Conservation (phyloP, 1,140 invertebrate genomes). For the Ips nitidus region DNA sequence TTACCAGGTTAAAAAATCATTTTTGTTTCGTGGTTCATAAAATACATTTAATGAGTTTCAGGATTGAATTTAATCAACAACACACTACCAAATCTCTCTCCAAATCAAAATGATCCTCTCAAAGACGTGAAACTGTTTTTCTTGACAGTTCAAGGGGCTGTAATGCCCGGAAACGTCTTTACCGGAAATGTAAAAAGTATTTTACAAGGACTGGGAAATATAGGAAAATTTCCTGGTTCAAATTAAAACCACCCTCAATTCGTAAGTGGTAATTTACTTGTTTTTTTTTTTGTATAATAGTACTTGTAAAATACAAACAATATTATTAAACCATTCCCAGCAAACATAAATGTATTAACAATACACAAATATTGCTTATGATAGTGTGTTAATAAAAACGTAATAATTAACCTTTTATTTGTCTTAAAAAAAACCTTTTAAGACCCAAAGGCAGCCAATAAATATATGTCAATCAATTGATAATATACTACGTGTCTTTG, state of each 20-base stretch:
- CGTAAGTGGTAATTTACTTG: not conserved
- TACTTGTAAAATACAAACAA: conserved; percentile 2
- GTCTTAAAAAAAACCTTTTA: conserved; percentile 34
- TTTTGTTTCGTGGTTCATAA: no score
- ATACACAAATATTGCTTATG: conserved; percentile 45
- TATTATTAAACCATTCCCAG: conserved; percentile 38
- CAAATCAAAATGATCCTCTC: not conserved
- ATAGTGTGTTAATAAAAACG: conserved; percentile 29
- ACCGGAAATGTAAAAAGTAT: not conserved
- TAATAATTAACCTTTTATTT: conserved; percentile 19
- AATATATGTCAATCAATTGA: conserved; percentile 2
- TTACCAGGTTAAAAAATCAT: no score
- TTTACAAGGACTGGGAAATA: not conserved
- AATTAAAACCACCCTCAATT: not conserved
- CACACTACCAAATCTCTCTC: not conserved
- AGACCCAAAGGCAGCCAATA: conserved; percentile 35
- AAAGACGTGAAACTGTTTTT: conserved; percentile 15
- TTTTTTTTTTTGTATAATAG: not conserved
- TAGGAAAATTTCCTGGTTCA: conserved; percentile 3
- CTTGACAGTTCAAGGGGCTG: conserved; percentile 17
- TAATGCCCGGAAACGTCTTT: conserved; percentile 16
- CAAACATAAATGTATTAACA: conserved; percentile 43
- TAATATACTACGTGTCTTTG: not conserved
- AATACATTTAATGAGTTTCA: no score
- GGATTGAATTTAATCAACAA: no score